Evolutionary conservation across 1,140 invertebrate genomes (phyloP), one percentile per base, ranked within the genome.

Genomic region (Dryas iulia): DNA sequence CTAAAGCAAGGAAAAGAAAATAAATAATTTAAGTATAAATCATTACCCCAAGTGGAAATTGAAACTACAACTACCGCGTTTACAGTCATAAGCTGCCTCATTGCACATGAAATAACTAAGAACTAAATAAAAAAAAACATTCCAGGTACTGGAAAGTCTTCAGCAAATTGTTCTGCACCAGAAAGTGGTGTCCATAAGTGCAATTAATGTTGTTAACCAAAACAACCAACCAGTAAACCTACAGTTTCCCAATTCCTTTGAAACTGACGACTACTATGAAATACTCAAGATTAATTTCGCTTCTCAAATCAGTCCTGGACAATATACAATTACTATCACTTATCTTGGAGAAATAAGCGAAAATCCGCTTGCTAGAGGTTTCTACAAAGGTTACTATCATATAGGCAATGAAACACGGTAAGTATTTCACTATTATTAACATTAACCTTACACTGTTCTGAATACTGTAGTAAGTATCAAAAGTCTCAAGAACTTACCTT

Each of bases 321-420:
- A 72, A 0, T 91, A 91, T 59, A 79, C 64, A 25, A 83, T 91
- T 12, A 78, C 64, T 5, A 76, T 91, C 5, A 72, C 58, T 21
- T 91, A 86, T 53, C 59, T 71, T 5, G 87, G 85, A 2, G 30
- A 24, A 3, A 91, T 91, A 33, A 82, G 88, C 18, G 73, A 76
- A 39, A 91, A 91, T 60, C 86, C 84, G 1, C 7, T 79, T 10
- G 86, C 88, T 11, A 78, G 87, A 68, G 89, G 89, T 12, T 90
- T 91, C 64, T 91, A 91, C 59, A 84, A 82, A 47, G 89, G 89
- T 1, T 86, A 91, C 56, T 91, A 91, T 12, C 85, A 82, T 53
- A 26, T 66, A 0, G 79, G 82, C 12, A 78, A 71, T 62, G 28
- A 74, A 23, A 62, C 59, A n/a, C 72, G 79, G 87, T 89, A 63